phyloP scores from a whole-genome alignment of 92 coral and sea anemone genomes.

The Pocillopora meandrina region DNA sequence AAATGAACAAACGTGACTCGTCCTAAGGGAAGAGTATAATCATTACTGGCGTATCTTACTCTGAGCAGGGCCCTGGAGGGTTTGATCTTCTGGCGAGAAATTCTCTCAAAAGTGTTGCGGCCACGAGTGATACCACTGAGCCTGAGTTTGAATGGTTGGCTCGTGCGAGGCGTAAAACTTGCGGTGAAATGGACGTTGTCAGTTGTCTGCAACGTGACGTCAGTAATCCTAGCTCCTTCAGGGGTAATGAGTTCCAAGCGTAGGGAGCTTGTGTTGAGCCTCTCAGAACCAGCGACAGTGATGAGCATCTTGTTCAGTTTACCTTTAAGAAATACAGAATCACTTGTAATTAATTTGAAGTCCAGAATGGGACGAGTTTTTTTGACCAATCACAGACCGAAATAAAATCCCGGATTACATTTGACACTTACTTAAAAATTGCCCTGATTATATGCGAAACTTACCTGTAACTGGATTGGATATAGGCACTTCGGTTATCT shows the following conservation, averaged over 20 bases:
- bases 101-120: conserved; percentile 62
- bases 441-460: background rate
- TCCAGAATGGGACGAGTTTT: too few relatives aligned
- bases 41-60: conserved; percentile 56
- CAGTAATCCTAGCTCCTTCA: conserved; percentile 58
- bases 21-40: conserved; percentile 67
- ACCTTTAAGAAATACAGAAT: conserved; percentile 28
- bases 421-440: too few relatives aligned
- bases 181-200: conserved; percentile 65
- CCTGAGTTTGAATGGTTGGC: conserved; percentile 67
- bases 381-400: too few relatives aligned
- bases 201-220: conserved; percentile 47
- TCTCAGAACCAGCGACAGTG: conserved; percentile 27
- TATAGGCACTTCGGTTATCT: conserved; percentile 50
- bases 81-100: conserved; percentile 67
- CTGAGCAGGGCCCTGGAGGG: conserved; percentile 73
- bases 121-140: conserved; percentile 71
- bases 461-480: conserved; percentile 71
- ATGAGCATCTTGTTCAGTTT: background rate
- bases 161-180: conserved; percentile 46
- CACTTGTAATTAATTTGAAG: too few relatives aligned
- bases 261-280: conserved; percentile 56
- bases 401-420: too few relatives aligned
- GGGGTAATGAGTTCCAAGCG: conserved; percentile 67
- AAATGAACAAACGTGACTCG: conserved; percentile 42